These are phyloP conservation scores for Cyphomyrus plagiostoma DNA, from an alignment of 2,113 vertebrate species.

Conservation along the genomic window DNA sequence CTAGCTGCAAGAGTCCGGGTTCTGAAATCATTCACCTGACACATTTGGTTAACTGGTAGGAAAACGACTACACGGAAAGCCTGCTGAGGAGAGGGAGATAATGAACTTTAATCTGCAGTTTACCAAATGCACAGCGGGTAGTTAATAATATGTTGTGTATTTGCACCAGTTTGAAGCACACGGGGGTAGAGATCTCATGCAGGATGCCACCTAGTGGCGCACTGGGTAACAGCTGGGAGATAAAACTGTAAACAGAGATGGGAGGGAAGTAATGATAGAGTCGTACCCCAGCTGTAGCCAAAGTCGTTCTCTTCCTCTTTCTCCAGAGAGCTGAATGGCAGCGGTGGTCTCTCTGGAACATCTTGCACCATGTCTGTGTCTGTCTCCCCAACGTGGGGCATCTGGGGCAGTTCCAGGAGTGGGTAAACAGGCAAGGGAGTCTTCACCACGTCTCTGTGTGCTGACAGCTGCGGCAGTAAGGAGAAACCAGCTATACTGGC, in stretches of 20 bases:
- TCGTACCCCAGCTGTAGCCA: conserved; percentile 69
- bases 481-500: background rate
- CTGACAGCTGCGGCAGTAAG: conserved; percentile 44
- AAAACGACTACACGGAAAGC: background rate
- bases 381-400: conserved; percentile 38
- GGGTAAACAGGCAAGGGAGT: conserved; percentile 32
- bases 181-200: background rate
- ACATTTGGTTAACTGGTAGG: background rate
- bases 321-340: conserved; percentile 41
- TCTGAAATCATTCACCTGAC: background rate
- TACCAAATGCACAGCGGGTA: background rate
- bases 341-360: conserved; percentile 38
- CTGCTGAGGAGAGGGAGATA: background rate
- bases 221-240: background rate
- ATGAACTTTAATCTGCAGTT: background rate
- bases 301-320: conserved; percentile 57
- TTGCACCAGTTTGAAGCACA: background rate
- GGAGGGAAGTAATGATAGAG: background rate
- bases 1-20: background rate
- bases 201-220: background rate
- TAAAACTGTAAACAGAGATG: background rate
- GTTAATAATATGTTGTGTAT: background rate
- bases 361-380: conserved; percentile 38
- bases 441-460: conserved; percentile 59
- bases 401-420: conserved; percentile 41